These are phyloP conservation scores for Tauraco erythrolophus DNA, from an alignment of 2,113 vertebrate species.

Conservation along the genomic window DNA sequence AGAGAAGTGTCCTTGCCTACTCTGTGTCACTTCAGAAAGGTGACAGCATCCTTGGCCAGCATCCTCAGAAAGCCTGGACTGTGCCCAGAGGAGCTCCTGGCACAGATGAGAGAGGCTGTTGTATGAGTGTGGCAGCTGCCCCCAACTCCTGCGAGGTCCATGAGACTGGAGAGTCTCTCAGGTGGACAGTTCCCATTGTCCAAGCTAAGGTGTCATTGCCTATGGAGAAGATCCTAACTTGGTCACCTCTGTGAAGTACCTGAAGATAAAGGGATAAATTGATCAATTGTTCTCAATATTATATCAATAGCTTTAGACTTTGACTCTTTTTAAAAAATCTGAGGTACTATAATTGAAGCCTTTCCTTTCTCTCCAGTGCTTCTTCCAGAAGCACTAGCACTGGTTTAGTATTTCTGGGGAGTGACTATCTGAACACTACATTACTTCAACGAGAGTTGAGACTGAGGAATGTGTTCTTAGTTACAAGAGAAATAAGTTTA, in stretches of 20 bases:
- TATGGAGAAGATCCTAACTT: not conserved
- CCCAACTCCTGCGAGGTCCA: accelerated
- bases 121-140: not conserved
- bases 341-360: not conserved
- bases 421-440: not conserved
- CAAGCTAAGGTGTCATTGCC: not conserved
- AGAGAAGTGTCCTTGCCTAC: not conserved
- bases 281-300: not conserved
- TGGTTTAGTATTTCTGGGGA: not conserved
- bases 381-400: not conserved
- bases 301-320: not conserved
- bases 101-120: not conserved
- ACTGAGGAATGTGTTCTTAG: not conserved
- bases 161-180: accelerated
- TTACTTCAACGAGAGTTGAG: not conserved
- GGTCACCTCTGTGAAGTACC: not conserved
- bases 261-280: not conserved
- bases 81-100: not conserved
- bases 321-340: not conserved
- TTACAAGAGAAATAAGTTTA: not conserved
- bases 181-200: not conserved
- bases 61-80: not conserved
- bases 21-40: not conserved
- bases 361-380: not conserved
- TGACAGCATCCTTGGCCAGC: not conserved